These are phyloP conservation scores for Gnatocerus cornutus DNA, from an alignment of 2,888 invertebrate genomes.

Conservation along the genomic window DNA sequence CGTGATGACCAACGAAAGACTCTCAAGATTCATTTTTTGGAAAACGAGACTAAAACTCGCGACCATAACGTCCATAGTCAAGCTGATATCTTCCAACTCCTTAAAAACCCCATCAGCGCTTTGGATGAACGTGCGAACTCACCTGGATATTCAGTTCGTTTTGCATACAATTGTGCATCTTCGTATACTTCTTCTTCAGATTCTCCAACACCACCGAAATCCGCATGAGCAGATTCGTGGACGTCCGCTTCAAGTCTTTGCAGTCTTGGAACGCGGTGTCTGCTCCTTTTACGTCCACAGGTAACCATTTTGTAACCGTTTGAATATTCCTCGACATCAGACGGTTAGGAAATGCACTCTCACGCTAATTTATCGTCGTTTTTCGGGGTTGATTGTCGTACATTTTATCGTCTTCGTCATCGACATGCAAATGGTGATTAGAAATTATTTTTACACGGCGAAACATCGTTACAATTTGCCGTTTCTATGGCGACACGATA, in stretches of 20 bases:
- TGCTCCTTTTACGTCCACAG: slow-evolving; percentile 73
- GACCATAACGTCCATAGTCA: slow-evolving; percentile 73
- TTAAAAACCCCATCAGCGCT: slow-evolving; percentile 67
- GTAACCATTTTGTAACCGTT: slow-evolving; percentile 73
- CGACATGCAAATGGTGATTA: background rate
- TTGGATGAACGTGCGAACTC: too few species aligned
- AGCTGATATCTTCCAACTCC: slow-evolving; percentile 76
- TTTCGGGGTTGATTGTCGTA: background rate
- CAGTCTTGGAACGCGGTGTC: slow-evolving; percentile 73
- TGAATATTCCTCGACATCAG: slow-evolving; percentile 68
- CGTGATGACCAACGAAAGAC: slow-evolving; percentile 59
- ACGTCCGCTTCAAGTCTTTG: slow-evolving; percentile 72
- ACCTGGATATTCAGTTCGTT: slow-evolving; percentile 52
- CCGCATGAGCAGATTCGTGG: slow-evolving; percentile 64
- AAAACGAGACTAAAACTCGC: slow-evolving; percentile 73
- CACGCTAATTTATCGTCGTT: too few species aligned
- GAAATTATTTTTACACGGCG: slow-evolving; percentile 5
- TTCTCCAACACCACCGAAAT: slow-evolving; percentile 71
- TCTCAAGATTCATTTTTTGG: slow-evolving; percentile 70
- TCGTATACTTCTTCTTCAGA: slow-evolving; percentile 52
- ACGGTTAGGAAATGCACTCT: slow-evolving; percentile 3
- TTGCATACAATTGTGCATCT: slow-evolving; percentile 52
- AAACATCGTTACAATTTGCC: slow-evolving; percentile 23
- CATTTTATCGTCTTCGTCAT: slow-evolving; percentile 9
- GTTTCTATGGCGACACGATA: slow-evolving; percentile 34